These are phyloP conservation scores for Drosophila lacertosa DNA, from an alignment of 1,140 invertebrate species.

Conservation along the genomic window DNA sequence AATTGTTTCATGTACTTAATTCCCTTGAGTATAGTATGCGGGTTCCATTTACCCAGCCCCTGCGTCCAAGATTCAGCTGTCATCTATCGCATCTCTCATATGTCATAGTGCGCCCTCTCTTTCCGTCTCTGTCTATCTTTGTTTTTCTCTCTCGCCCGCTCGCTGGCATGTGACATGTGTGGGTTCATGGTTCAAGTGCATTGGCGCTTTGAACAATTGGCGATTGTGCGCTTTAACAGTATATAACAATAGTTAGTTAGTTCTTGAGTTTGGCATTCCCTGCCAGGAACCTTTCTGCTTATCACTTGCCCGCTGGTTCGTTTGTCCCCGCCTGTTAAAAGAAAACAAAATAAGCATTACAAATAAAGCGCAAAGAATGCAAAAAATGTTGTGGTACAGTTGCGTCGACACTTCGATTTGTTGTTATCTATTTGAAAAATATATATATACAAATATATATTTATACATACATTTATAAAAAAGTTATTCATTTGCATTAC, in stretches of 20 bases:
- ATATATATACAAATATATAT: too few relatives aligned
- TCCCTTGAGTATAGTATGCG: conserved; percentile 2
- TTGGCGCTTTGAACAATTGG: too few relatives aligned
- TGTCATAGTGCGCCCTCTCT: background rate
- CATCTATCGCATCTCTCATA: background rate
- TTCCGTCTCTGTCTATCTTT: background rate
- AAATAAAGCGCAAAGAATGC: conserved; percentile 17
- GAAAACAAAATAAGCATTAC: conserved; percentile 25
- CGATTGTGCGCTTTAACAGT: background rate
- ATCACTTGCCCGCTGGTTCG: background rate
- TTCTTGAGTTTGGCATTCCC: background rate
- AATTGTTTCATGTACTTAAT: conserved; percentile 52
- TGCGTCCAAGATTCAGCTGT: background rate
- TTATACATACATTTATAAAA: too few relatives aligned
- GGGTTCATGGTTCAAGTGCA: background rate
- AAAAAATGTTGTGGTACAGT: conserved; percentile 5
- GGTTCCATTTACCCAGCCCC: background rate
- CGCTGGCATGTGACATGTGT: background rate
- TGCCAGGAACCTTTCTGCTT: background rate
- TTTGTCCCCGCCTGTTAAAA: too few relatives aligned
- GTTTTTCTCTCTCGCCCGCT: conserved; percentile 3
- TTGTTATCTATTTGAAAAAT: conserved; percentile 33
- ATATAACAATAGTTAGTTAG: background rate
- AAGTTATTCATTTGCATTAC: conserved; percentile 34
- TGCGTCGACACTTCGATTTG: conserved; percentile 12